phyloP scores from a whole-genome alignment of 92 coral and sea anemone genomes.

The Hydrozoanthus gracilis region DNA sequence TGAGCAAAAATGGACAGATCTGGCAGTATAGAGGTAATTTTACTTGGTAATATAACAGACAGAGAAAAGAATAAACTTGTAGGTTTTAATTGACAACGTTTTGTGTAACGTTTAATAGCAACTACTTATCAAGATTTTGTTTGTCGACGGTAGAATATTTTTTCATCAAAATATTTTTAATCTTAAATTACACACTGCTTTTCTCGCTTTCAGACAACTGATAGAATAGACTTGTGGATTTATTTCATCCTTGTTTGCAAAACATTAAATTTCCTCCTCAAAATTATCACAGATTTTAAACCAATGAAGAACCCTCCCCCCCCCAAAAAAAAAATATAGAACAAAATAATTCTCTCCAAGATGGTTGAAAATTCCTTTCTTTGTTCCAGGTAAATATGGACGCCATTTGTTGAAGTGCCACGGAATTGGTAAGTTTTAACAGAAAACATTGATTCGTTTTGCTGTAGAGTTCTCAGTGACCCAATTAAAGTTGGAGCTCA shows the following conservation, averaged over 20 bases:
- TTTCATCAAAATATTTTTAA: too few relatives aligned
- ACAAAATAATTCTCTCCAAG: not conserved
- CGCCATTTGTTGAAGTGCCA: slow-evolving; percentile 41
- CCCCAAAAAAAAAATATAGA: not conserved
- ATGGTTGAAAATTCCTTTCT: not conserved
- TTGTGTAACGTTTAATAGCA: not conserved
- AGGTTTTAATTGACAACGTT: not conserved
- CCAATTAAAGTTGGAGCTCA: not conserved
- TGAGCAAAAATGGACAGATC: slow-evolving; percentile 30
- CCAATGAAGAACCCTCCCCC: not conserved
- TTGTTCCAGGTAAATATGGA: slow-evolving; percentile 27
- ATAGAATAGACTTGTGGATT: too few relatives aligned
- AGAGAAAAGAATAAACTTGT: not conserved
- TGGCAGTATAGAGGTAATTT: slow-evolving; percentile 30
- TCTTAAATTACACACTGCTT: too few relatives aligned
- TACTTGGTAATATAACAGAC: not conserved
- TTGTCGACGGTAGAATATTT: too few relatives aligned
- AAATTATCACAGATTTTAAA: not conserved
- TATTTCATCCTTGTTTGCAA: too few relatives aligned
- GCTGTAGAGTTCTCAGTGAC: not conserved
- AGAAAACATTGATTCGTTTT: not conserved
- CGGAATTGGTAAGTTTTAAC: slow-evolving; percentile 34
- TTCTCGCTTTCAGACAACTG: too few relatives aligned
- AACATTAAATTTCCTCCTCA: not conserved
- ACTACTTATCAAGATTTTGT: not conserved